phyloP scores from a whole-genome alignment of 2,888 invertebrate genomes.

The Nymphalis polychloros region DNA sequence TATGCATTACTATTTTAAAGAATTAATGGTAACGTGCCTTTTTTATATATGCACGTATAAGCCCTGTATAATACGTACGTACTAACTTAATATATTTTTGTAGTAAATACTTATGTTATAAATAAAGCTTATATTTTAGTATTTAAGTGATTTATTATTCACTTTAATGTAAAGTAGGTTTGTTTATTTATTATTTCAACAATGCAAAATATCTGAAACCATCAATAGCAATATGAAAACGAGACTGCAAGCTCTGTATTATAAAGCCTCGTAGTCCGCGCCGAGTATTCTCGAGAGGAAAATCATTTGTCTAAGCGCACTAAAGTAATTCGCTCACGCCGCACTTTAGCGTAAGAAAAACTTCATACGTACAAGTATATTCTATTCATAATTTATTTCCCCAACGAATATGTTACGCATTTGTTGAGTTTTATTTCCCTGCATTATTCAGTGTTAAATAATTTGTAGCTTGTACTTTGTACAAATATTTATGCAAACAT shows the following conservation, averaged over 20 bases:
- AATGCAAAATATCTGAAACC: too few species aligned
- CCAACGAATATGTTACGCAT: background rate
- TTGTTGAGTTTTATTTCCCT: background rate
- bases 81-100: background rate
- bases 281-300: background rate
- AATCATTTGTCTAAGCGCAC: background rate
- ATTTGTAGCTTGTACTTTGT: conserved; percentile 6
- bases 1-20: too few species aligned
- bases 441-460: conserved; percentile 8
- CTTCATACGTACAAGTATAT: background rate
- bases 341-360: background rate
- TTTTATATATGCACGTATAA: too few species aligned
- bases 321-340: background rate
- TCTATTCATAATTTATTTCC: conserved; percentile 2
- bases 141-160: too few species aligned
- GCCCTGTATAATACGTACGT: too few species aligned
- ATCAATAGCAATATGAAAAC: too few species aligned
- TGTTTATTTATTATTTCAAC: too few species aligned
- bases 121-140: too few species aligned
- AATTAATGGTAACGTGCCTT: too few species aligned
- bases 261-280: background rate
- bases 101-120: background rate
- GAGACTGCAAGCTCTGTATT: background rate
- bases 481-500: conserved; percentile 6
- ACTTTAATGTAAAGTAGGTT: too few species aligned